Evolutionary conservation across 2,113 vertebrate genomes (phyloP).

Genomic region (Brachypteracias leptosomus): DNA sequence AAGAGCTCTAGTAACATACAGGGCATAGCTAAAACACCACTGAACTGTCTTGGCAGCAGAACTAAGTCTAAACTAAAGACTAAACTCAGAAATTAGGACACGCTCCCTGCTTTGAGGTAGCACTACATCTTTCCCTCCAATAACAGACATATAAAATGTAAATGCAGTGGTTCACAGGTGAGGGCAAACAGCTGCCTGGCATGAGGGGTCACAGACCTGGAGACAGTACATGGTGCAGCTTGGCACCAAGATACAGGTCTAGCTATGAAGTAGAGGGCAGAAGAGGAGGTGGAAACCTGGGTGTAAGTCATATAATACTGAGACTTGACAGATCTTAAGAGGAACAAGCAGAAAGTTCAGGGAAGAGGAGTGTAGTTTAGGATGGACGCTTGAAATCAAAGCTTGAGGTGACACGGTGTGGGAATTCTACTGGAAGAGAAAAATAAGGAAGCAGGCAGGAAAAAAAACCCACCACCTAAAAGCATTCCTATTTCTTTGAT

Average conservation of each 20-base stretch:
- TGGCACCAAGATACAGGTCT: not conserved
- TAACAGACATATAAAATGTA: not conserved
- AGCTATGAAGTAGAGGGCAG: not conserved
- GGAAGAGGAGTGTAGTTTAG: not conserved
- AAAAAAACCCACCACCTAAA: not conserved
- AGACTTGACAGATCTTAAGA: not conserved
- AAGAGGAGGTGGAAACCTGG: not conserved
- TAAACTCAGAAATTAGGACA: not conserved
- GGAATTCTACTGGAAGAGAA: not conserved
- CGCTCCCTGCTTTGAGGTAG: not conserved
- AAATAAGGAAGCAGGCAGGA: not conserved
- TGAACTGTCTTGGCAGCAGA: not conserved
- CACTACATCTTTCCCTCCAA: not conserved
- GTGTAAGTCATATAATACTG: not conserved
- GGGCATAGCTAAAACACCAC: not conserved
- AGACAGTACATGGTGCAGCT: accelerated
- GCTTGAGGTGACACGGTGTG: not conserved
- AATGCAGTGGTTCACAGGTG: not conserved
- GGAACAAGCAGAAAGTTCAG: not conserved
- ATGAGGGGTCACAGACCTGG: not conserved
- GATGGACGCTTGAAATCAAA: not conserved
- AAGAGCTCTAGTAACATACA: not conserved
- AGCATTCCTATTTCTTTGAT: not conserved
- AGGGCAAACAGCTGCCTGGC: not conserved
- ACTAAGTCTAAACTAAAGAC: not conserved